Conservation (phyloP, 53 echinoderm and acorn worm species). For the Patiria pectinifera region DNA sequence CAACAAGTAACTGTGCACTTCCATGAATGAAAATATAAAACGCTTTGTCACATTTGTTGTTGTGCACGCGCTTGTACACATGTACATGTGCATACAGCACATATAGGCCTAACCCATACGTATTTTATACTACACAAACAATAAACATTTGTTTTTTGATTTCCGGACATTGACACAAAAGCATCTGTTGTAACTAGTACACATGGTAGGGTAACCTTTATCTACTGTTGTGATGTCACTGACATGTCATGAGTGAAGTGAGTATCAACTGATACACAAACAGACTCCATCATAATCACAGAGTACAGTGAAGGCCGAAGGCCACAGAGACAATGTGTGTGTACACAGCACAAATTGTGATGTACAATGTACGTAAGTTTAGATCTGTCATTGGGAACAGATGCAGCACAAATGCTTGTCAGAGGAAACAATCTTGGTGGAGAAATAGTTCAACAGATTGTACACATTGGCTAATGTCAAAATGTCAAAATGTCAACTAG, state of each 20-base stretch:
- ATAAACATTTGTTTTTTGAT: not conserved
- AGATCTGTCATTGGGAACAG: not conserved
- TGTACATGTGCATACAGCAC: not conserved
- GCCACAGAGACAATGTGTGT: not conserved
- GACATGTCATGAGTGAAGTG: not conserved
- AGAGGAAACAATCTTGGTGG: not conserved
- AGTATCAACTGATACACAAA: slow-evolving; percentile 8
- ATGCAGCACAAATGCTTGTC: not conserved
- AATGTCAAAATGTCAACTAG: not conserved
- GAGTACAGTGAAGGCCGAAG: not conserved
- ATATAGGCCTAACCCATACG: not conserved
- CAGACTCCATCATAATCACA: not conserved
- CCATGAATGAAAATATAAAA: not conserved
- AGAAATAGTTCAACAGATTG: not conserved
- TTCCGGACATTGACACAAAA: not conserved
- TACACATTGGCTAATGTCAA: not conserved
- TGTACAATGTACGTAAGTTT: not conserved
- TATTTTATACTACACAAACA: not conserved
- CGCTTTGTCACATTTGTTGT: not conserved
- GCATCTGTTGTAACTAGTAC: not conserved
- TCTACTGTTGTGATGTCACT: not conserved
- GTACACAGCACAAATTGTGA: not conserved
- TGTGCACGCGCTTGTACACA: not conserved
- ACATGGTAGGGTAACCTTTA: not conserved
- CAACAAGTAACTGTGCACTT: not conserved